A percentile compares a stretch with the other conserved stretches of the same genome.
Evolutionary conservation across 2,113 vertebrate species (phyloP).

Genomic region (Lampris incognitus): DNA sequence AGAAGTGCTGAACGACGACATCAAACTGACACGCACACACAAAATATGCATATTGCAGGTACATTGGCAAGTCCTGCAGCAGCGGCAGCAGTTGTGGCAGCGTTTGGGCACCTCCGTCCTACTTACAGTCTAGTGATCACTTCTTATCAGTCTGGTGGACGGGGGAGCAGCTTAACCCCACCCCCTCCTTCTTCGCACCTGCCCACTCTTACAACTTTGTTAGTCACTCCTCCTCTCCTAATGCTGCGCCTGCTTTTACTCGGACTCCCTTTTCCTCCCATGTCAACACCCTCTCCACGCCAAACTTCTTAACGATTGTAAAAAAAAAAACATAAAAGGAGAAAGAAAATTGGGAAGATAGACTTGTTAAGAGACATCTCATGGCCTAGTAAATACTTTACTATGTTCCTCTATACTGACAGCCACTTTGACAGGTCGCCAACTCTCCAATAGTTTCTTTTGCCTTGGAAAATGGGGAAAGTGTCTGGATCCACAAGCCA

Average conservation of each 20-base stretch:
- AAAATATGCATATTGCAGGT: too few relatives aligned
- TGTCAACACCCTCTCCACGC: neutral
- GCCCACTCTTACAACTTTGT: neutral
- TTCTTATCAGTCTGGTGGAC: slow-evolving; percentile 62
- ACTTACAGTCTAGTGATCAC: slow-evolving; percentile 39
- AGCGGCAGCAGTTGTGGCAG: slow-evolving; percentile 22
- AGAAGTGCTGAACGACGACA: slow-evolving; percentile 11
- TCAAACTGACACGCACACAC: slow-evolving; percentile 3
- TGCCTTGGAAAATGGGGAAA: too few relatives aligned
- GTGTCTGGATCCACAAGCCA: too few relatives aligned
- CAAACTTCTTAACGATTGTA: neutral
- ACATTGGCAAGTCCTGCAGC: neutral
- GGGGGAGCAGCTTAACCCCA: slow-evolving; percentile 37
- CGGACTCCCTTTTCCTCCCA: neutral
- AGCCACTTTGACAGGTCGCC: too few relatives aligned
- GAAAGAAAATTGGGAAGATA: too few relatives aligned
- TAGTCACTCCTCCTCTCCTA: too few relatives aligned
- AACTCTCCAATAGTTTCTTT: too few relatives aligned
- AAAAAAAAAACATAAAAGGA: too few relatives aligned
- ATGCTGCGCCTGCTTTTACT: neutral
- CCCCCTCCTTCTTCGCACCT: slow-evolving; percentile 10
- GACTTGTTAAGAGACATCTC: too few relatives aligned
- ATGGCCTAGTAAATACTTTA: too few relatives aligned
- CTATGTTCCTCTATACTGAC: too few relatives aligned
- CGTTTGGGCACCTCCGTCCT: slow-evolving; percentile 49